phyloP scores from a whole-genome alignment of 53 echinoderm and acorn worm species.

The Arbacia lixula region DNA sequence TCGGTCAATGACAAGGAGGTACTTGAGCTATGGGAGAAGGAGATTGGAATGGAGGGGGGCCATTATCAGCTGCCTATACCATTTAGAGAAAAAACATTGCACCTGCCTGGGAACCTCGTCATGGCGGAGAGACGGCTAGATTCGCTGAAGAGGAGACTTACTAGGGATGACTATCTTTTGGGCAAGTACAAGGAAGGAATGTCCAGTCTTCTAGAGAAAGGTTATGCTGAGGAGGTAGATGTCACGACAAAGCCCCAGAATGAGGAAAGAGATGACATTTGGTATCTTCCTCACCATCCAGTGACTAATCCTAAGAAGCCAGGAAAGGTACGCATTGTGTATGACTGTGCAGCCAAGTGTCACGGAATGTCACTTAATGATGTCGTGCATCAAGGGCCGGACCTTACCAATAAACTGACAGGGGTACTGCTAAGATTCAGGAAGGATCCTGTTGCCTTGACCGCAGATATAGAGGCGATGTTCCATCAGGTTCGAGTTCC shows the following conservation, averaged over 20 bases:
- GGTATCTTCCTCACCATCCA: constrained; percentile 26
- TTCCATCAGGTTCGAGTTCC: constrained; percentile 72
- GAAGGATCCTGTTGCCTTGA: constrained; percentile 34
- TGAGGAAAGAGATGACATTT: not conserved
- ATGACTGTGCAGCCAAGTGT: constrained; percentile 7
- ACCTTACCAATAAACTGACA: constrained; percentile 60
- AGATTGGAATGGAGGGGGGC: constrained; percentile 10
- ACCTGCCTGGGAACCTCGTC: not conserved
- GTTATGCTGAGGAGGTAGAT: constrained; percentile 13
- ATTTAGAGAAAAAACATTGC: not conserved
- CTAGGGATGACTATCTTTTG: constrained; percentile 11
- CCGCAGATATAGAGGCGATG: constrained; percentile 61
- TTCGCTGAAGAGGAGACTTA: constrained; percentile 26
- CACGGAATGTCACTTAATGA: not conserved
- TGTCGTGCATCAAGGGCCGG: constrained; percentile 54
- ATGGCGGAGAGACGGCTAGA: constrained; percentile 24
- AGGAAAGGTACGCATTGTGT: constrained; percentile 10
- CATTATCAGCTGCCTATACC: constrained; percentile 31
- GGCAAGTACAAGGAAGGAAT: constrained; percentile 40
- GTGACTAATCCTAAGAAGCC: constrained; percentile 22
- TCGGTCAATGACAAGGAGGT: constrained; percentile 21
- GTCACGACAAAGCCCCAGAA: not conserved
- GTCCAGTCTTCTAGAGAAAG: constrained; percentile 1
- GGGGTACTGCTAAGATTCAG: constrained; percentile 56
- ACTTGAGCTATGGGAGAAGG: constrained; percentile 5